Percentiles rank a stretch among this genome's conserved stretches.
Evolutionary conservation across 2,888 invertebrate genomes (phyloP).

Genomic region (Protula sp.): DNA sequence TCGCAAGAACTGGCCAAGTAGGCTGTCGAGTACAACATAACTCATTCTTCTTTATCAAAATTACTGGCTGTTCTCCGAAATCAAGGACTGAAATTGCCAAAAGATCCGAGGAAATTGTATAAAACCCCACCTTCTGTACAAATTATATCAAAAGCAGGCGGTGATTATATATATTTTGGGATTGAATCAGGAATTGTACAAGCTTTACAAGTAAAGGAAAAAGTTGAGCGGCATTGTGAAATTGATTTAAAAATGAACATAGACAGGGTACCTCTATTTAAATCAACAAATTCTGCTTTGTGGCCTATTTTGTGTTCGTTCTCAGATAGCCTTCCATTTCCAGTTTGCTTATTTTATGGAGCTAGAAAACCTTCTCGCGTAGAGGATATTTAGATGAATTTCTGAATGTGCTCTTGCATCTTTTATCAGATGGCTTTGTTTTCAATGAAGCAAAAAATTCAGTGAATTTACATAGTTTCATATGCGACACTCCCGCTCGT

Average conservation of each 20-base stretch:
- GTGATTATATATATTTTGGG: constrained; percentile 8
- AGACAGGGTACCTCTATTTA: constrained; percentile 13
- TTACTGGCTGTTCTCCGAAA: too few species aligned
- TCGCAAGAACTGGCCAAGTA: too few species aligned
- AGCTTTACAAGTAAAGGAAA: neutral
- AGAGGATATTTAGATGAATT: constrained; percentile 5
- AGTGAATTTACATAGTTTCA: neutral
- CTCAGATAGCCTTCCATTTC: neutral
- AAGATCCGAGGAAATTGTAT: too few species aligned
- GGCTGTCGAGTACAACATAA: too few species aligned
- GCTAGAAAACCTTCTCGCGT: neutral
- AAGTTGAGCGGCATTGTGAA: neutral
- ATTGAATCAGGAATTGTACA: neutral
- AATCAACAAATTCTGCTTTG: constrained; percentile 5
- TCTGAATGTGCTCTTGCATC: neutral
- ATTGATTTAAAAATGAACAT: constrained; percentile 7
- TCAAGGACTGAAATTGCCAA: too few species aligned
- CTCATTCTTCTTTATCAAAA: too few species aligned
- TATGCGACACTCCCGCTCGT: constrained; percentile 8
- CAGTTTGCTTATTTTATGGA: constrained; percentile 4
- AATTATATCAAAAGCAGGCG: too few species aligned
- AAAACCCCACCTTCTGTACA: too few species aligned
- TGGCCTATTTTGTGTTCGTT: constrained; percentile 11
- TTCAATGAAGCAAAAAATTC: neutral
- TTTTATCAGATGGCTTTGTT: neutral